A percentile compares a stretch with the other conserved stretches of the same genome.
Conservation (phyloP, 2,888 invertebrate genomes). For the Chloromyia formosa region DNA sequence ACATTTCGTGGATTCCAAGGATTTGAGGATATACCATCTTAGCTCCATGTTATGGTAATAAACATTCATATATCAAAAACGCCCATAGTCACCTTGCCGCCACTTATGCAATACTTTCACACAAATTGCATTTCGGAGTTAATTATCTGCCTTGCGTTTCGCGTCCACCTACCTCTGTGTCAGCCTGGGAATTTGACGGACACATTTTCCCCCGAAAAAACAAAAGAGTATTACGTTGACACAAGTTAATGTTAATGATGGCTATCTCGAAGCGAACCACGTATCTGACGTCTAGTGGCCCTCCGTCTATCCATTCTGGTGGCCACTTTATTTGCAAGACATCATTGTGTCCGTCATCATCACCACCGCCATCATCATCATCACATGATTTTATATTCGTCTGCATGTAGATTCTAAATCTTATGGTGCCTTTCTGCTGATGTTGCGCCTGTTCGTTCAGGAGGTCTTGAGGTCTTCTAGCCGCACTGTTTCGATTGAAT, state of each 20-base stretch:
- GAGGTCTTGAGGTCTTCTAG: not conserved
- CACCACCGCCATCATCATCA: conserved; percentile 27
- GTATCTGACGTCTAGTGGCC: conserved; percentile 11
- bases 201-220: not conserved
- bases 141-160: too few species aligned
- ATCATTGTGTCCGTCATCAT: conserved; percentile 4
- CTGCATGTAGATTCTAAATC: conserved; percentile 24
- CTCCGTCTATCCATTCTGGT: conserved; percentile 14
- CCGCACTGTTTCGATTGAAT: not conserved
- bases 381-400: conserved; percentile 18
- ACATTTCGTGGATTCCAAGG: too few species aligned
- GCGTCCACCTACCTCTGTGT: too few species aligned
- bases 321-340: conserved; percentile 32
- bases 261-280: conserved; percentile 14
- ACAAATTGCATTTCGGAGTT: too few species aligned
- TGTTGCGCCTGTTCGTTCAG: not conserved
- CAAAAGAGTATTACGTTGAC: conserved; percentile 35
- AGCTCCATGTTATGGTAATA: too few species aligned
- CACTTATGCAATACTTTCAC: too few species aligned
- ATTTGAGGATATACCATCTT: too few species aligned
- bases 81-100: too few species aligned
- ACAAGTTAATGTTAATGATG: conserved; percentile 37
- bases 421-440: conserved; percentile 17
- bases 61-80: too few species aligned
- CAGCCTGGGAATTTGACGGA: too few species aligned